These are phyloP conservation scores for Procambarus clarkii DNA, from an alignment of 1,140 invertebrate species.

Conservation along the genomic window DNA sequence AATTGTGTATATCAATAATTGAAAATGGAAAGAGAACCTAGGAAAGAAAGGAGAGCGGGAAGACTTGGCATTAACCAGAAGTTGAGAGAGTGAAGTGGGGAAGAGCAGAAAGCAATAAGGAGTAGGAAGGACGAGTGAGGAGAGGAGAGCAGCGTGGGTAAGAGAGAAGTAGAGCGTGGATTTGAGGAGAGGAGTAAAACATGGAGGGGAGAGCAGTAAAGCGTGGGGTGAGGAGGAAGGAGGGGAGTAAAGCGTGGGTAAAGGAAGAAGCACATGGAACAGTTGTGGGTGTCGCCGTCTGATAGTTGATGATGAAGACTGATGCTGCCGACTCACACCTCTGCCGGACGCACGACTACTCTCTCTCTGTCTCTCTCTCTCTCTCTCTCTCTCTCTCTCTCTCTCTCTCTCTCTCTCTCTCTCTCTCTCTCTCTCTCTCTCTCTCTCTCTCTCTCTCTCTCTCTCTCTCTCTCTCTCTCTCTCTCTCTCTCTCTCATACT, in stretches of 20 bases:
- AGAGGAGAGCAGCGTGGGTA: neutral
- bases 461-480: neutral
- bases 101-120: too few relatives aligned
- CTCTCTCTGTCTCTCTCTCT: slow-evolving; percentile 22
- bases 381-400: slow-evolving; percentile 30
- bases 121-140: neutral
- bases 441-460: neutral
- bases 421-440: neutral
- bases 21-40: too few relatives aligned
- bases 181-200: neutral
- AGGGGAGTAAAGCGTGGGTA: neutral
- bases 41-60: too few relatives aligned
- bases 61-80: too few relatives aligned
- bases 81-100: too few relatives aligned
- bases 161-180: neutral
- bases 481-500: neutral
- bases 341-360: slow-evolving; percentile 47
- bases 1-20: too few relatives aligned
- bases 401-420: neutral
- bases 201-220: neutral
- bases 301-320: slow-evolving; percentile 60
- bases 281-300: slow-evolving; percentile 69
- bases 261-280: slow-evolving; percentile 38
- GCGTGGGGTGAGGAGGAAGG: neutral
- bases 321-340: slow-evolving; percentile 40